phyloP scores from a whole-genome alignment of 2,888 invertebrate genomes.

The Elysia crispata region DNA sequence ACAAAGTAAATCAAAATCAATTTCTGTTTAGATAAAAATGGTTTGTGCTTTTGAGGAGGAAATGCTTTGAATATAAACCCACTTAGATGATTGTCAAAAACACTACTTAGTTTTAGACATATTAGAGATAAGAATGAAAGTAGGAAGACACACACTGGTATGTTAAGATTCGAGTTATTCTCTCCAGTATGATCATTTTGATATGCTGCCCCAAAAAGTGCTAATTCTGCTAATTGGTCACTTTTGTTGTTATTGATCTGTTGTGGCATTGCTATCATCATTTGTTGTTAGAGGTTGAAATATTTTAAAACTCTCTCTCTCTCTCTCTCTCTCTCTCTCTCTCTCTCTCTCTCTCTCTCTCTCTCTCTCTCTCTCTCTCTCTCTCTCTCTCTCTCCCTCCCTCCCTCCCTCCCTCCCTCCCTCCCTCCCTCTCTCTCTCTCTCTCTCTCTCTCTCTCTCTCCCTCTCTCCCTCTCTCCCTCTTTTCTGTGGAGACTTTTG shows the following conservation, averaged over 20 bases:
- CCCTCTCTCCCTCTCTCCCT: too few relatives aligned
- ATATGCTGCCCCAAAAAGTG: too few relatives aligned
- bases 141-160: too few relatives aligned
- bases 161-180: too few relatives aligned
- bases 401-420: neutral
- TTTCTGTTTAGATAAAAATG: neutral
- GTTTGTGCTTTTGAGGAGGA: neutral
- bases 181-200: too few relatives aligned
- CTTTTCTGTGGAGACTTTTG: too few relatives aligned
- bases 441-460: neutral
- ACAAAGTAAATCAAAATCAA: neutral
- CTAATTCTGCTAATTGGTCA: neutral
- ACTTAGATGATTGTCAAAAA: too few relatives aligned
- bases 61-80: too few relatives aligned
- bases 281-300: neutral
- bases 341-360: slow-evolving; percentile 19
- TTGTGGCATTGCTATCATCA: neutral
- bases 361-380: slow-evolving; percentile 19
- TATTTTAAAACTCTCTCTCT: neutral
- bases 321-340: slow-evolving; percentile 17
- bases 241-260: neutral
- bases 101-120: too few relatives aligned
- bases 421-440: slow-evolving; percentile 7
- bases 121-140: too few relatives aligned
- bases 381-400: slow-evolving; percentile 5